Base-by-base conservation (phyloP, 2,888 invertebrate genomes). In the Sinelater perroti region DNA sequence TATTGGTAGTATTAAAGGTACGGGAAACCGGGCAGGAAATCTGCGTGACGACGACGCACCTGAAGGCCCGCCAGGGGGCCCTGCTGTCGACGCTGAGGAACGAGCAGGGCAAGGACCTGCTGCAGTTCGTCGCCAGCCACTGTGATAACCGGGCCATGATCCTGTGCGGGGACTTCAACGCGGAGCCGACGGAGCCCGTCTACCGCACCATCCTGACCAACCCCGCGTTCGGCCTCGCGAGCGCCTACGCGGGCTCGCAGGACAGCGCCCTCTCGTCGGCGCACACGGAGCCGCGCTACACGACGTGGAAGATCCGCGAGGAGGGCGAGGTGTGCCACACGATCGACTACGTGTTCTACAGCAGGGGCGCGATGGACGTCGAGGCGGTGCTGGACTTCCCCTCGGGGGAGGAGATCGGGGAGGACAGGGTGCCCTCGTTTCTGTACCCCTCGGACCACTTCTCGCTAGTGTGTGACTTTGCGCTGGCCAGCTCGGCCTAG, bases 371-470 rank as follows among this genome's bases (percentile, higher is more conserved):
- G 24, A 77, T 89, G 28, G 80, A 81, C 65, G 83, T 88, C 1
- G 79, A 80, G 8, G 78, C 81, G 1, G 75, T 85, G 2, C 72
- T 87, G 20, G 79, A 82, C 49, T 81, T 90, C 57, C 89, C 90
- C 0, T 80, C 81, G 0, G 87, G 80, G 26, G 83, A 85, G 16
- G 85, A 88, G 65, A 84, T 91, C 49, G 90, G 90, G 1, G 78
- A 81, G 46, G 80, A 83, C 64, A 80, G 88, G 38, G 84, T 89
- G 16, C 90, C 90, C 1, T 87, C 87, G 47, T 80, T 82, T 63
- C 76, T 79, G 46, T 90, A 90, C 76, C 89, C 90, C 0, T 90
- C 90, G 1, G 91, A 91, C 79, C 91, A 91, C 72, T 86, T 91
- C 69, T 88, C 89, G 0, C 79, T 91, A 58, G 85, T 86, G 47